Conservation (phyloP, 2,113 vertebrate genomes). For the Hepsetus odoe region DNA sequence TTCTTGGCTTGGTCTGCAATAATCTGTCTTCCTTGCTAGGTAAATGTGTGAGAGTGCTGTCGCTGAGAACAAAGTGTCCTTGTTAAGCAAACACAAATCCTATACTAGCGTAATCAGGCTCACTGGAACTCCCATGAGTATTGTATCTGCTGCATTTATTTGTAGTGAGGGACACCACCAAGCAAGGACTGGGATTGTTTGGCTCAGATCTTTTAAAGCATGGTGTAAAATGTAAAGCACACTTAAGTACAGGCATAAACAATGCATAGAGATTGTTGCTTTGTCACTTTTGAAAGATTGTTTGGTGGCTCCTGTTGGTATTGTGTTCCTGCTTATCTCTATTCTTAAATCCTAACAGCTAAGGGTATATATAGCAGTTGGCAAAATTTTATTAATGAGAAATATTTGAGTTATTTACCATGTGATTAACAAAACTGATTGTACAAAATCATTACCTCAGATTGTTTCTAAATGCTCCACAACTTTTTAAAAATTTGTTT, state of each 20-base stretch:
- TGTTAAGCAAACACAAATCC: slow-evolving; percentile 70
- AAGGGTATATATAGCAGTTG: background rate
- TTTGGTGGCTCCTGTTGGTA: background rate
- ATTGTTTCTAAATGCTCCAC: no score
- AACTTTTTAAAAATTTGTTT: no score
- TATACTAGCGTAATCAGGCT: slow-evolving; percentile 7
- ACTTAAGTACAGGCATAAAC: background rate
- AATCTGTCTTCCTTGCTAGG: slow-evolving; percentile 51
- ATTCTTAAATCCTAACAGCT: background rate
- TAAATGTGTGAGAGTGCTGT: slow-evolving; percentile 51
- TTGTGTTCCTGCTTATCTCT: background rate
- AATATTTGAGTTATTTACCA: background rate
- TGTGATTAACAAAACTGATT: background rate
- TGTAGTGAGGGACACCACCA: background rate
- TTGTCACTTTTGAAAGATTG: background rate
- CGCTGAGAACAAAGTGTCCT: slow-evolving; percentile 69
- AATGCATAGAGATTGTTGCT: background rate
- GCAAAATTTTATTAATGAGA: background rate
- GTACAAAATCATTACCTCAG: no score
- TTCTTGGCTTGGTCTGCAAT: slow-evolving; percentile 46
- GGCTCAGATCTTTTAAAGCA: background rate
- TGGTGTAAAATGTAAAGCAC: background rate
- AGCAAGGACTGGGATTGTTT: background rate
- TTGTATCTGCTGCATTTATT: slow-evolving; percentile 9
- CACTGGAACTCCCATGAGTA: slow-evolving; percentile 37